These are phyloP conservation scores for Sebastes glaucus DNA, from an alignment of 2,797 vertebrate genomes.

Conservation along the genomic window DNA sequence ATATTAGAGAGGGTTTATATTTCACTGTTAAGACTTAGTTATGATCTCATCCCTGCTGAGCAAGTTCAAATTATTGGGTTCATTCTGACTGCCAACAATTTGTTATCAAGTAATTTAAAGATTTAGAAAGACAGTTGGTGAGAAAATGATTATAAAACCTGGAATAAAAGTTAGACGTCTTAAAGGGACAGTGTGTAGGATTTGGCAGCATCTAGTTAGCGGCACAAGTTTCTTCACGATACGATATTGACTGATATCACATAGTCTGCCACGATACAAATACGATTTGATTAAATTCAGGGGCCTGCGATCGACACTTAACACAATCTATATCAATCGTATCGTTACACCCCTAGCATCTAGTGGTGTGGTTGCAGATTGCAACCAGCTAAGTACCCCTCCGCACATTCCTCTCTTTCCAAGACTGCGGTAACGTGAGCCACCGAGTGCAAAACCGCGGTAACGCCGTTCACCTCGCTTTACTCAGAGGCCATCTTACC, in stretches of 20 bases:
- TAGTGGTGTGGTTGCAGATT: too few relatives aligned
- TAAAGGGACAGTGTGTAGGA: fast-evolving
- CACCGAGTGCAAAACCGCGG: too few relatives aligned
- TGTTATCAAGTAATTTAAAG: neutral
- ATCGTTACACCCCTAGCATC: too few relatives aligned
- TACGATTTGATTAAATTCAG: too few relatives aligned
- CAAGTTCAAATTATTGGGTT: neutral
- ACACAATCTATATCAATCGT: fast-evolving
- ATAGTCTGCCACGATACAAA: too few relatives aligned
- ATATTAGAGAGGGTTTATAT: neutral
- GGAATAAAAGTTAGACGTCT: neutral
- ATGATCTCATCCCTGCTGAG: neutral
- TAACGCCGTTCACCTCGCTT: fast-evolving
- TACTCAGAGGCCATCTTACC: fast-evolving
- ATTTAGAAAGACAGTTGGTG: neutral
- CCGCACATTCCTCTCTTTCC: fast-evolving
- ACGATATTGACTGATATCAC: too few relatives aligned
- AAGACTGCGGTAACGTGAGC: too few relatives aligned
- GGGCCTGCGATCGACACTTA: too few relatives aligned
- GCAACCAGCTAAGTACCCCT: fast-evolving
- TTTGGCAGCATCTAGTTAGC: neutral
- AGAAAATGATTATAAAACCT: neutral
- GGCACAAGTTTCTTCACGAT: too few relatives aligned
- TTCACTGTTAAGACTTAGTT: conserved; percentile 3
- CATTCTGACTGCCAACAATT: neutral